phyloP scores from a whole-genome alignment of 2,888 invertebrate species.

The Ischnus inquisitorius region DNA sequence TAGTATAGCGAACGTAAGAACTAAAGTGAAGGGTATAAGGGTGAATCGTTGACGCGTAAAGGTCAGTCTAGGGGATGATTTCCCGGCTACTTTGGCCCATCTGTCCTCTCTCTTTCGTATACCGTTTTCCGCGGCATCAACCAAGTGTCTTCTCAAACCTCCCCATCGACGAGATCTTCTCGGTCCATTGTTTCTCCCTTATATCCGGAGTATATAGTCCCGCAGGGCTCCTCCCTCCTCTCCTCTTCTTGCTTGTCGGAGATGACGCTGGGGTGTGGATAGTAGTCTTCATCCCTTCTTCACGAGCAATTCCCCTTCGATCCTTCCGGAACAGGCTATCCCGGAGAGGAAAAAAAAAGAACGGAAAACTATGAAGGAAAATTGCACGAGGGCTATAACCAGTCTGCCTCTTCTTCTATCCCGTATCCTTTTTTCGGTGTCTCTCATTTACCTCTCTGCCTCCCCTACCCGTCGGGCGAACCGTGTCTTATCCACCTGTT shows the following conservation, averaged over 20 bases:
- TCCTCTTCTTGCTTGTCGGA: conserved; percentile 7
- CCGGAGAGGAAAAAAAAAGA: conserved; percentile 28
- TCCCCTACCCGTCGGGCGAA: neutral
- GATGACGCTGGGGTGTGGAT: conserved; percentile 34
- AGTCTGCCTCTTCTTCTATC: neutral
- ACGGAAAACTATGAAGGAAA: conserved; percentile 41
- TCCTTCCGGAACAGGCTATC: conserved; percentile 32
- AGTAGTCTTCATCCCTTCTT: conserved; percentile 46
- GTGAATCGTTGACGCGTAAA: conserved; percentile 49
- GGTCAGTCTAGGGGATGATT: conserved; percentile 54
- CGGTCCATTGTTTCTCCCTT: conserved; percentile 53
- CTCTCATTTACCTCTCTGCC: neutral
- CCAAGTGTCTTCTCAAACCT: conserved; percentile 28
- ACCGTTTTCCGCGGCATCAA: conserved; percentile 51
- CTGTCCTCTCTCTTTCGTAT: conserved; percentile 19
- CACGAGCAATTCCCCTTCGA: conserved; percentile 59
- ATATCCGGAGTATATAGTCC: conserved; percentile 28
- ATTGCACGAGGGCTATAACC: conserved; percentile 31
- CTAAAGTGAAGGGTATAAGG: conserved; percentile 45
- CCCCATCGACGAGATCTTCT: conserved; percentile 32
- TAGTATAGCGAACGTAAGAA: conserved; percentile 3
- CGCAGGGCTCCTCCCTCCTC: conserved; percentile 12
- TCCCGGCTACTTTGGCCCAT: conserved; percentile 19
- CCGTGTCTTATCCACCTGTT: conserved; percentile 36
- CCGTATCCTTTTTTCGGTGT: neutral